Conservation (phyloP, 2,797 vertebrate genomes). For the Periparus ater region DNA sequence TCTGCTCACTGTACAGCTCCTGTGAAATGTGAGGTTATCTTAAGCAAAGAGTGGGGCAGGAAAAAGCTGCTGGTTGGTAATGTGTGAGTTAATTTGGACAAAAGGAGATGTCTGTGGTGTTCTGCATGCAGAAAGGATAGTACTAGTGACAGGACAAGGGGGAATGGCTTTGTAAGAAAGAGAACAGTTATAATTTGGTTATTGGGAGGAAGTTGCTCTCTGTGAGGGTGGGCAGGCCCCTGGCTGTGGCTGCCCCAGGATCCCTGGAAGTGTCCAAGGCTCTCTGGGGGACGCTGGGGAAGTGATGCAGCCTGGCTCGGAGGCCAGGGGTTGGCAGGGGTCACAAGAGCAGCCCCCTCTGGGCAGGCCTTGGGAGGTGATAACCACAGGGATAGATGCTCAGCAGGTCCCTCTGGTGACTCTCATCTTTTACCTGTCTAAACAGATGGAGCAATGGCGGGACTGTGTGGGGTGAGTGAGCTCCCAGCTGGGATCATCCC, state of each 20-base stretch:
- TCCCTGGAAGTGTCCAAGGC: background rate
- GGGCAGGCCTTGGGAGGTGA: background rate
- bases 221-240: background rate
- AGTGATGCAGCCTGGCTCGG: background rate
- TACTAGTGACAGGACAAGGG: background rate
- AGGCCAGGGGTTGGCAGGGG: background rate
- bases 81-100: background rate
- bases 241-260: background rate
- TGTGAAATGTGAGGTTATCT: background rate
- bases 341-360: background rate
- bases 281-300: background rate
- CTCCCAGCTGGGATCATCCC: background rate
- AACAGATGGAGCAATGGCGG: background rate
- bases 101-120: background rate
- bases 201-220: background rate
- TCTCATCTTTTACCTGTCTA: background rate
- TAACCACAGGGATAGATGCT: fast-evolving
- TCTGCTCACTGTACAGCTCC: background rate
- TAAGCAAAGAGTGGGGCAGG: background rate
- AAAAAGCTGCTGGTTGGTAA: background rate
- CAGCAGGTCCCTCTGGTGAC: background rate
- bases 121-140: background rate
- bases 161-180: background rate
- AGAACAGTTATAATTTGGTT: background rate
- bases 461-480: background rate